These are phyloP conservation scores for Wasmannia auropunctata DNA, from an alignment of 1,140 invertebrate species.

Conservation along the genomic window DNA sequence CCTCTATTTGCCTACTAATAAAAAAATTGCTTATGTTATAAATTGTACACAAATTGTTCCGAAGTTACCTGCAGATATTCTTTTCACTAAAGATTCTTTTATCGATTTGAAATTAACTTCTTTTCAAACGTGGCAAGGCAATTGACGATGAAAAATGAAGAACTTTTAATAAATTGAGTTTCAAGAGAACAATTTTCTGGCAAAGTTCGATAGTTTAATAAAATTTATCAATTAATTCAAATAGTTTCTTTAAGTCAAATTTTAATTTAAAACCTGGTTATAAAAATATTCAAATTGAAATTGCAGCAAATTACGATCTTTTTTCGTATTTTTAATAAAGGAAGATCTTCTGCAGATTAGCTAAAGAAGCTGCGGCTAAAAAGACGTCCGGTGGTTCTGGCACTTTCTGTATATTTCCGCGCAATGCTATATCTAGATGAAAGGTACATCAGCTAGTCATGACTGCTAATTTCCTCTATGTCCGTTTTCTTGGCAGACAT, in stretches of 20 bases:
- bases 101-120: neutral
- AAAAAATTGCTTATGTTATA: neutral
- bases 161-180: neutral
- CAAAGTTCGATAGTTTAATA: neutral
- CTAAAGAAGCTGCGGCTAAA: neutral
- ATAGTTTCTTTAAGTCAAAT: neutral
- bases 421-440: conserved; percentile 8
- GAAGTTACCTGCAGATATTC: neutral
- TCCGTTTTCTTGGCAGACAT: conserved; percentile 42
- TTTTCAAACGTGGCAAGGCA: neutral
- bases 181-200: neutral
- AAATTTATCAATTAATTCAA: conserved; percentile 4
- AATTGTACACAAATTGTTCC: neutral
- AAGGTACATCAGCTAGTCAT: conserved; percentile 56
- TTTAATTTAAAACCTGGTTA: neutral
- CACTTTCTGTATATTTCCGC: conserved; percentile 28
- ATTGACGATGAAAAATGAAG: neutral
- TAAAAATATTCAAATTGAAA: neutral
- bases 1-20: no score
- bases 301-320: neutral
- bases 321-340: conserved; percentile 7
- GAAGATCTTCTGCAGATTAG: conserved; percentile 5
- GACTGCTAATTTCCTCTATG: conserved; percentile 69
- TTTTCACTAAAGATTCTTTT: neutral
- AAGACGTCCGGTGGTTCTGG: neutral